Conservation (phyloP, 2,888 invertebrate species). For the Villa cingulata region DNA sequence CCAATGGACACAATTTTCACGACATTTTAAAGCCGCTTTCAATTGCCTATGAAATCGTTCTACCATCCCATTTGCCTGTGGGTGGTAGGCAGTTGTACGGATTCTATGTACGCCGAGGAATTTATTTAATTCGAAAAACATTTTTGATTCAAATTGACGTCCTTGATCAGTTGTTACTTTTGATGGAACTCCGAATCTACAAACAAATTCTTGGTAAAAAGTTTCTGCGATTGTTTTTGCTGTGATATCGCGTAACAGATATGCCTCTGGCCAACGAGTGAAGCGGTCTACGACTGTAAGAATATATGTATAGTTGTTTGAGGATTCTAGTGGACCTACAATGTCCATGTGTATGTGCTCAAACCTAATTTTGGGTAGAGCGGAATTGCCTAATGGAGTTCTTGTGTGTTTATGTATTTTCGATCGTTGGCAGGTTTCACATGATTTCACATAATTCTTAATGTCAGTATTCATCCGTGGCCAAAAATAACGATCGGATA, state of each 20-base stretch:
- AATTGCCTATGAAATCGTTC: conserved; percentile 9
- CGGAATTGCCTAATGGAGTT: too few relatives aligned
- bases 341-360: too few relatives aligned
- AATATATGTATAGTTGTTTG: conserved; percentile 9
- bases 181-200: conserved; percentile 8
- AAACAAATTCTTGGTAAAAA: conserved; percentile 11
- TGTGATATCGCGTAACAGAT: conserved; percentile 8
- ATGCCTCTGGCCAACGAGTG: conserved; percentile 13
- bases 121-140: conserved; percentile 5
- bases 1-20: not conserved
- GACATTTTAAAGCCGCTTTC: not conserved
- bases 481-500: too few relatives aligned
- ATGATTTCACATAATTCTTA: too few relatives aligned
- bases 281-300: conserved; percentile 11
- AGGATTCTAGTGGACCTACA: conserved; percentile 23
- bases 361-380: too few relatives aligned
- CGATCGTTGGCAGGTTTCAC: too few relatives aligned
- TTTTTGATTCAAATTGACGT: conserved; percentile 9
- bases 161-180: conserved; percentile 10
- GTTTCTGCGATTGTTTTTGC: conserved; percentile 8
- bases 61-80: conserved; percentile 9
- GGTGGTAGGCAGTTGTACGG: conserved; percentile 9
- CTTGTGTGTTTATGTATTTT: too few relatives aligned
- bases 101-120: conserved; percentile 4
- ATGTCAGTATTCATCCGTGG: too few relatives aligned